Evolutionary conservation across 2,797 vertebrate genomes (phyloP).

Genomic region (Eurystomus glaucurus): DNA sequence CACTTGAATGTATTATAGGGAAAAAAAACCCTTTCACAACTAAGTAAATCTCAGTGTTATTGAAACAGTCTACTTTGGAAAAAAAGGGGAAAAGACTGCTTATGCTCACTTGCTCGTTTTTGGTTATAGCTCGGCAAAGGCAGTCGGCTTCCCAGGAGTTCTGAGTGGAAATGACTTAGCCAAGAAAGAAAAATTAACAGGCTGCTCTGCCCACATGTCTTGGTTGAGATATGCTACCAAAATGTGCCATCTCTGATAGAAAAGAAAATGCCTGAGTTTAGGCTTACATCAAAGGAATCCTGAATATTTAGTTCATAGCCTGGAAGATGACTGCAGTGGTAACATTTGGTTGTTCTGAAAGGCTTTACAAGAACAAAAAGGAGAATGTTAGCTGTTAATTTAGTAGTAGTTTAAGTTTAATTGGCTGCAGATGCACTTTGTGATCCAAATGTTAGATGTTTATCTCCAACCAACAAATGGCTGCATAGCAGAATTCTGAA

Average conservation of each 20-base stretch:
- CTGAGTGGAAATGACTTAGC: constrained; percentile 12
- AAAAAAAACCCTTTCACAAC: neutral
- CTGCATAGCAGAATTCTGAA: constrained; percentile 50
- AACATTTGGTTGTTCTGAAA: constrained; percentile 19
- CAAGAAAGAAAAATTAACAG: neutral
- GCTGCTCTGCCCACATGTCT: neutral
- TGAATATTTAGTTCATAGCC: neutral
- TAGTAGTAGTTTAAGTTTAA: constrained; percentile 67
- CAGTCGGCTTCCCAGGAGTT: neutral
- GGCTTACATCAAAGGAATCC: neutral
- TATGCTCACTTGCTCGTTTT: neutral
- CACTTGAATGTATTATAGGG: neutral
- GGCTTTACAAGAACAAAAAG: constrained; percentile 52
- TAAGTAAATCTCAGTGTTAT: neutral
- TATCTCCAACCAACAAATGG: constrained; percentile 52
- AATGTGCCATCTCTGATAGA: neutral
- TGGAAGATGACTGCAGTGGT: neutral
- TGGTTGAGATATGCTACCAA: constrained; percentile 1
- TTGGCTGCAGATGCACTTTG: constrained; percentile 69
- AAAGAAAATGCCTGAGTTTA: neutral
- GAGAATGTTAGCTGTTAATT: constrained; percentile 70
- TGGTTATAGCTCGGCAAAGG: neutral
- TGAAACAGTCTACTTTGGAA: neutral
- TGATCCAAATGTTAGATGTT: constrained; percentile 61
- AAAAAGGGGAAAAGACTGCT: neutral